phyloP scores from a whole-genome alignment of 2,113 vertebrate genomes.

The Gambusia holbrooki region DNA sequence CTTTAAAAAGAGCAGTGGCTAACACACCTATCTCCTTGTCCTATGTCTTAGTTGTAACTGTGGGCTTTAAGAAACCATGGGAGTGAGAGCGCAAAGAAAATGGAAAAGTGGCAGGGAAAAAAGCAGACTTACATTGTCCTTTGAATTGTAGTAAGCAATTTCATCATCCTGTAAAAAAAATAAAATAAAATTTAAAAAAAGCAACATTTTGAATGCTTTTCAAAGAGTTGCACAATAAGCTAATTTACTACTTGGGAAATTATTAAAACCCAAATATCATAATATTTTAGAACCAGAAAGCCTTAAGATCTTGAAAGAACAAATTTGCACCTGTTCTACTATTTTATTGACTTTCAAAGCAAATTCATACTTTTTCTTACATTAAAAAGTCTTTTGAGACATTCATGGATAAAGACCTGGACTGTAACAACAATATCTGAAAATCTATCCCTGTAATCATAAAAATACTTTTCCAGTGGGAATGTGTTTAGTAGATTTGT shows the following conservation, averaged over 20 bases:
- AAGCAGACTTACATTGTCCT: slow-evolving; percentile 89
- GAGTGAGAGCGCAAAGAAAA: slow-evolving; percentile 14
- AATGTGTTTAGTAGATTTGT: not conserved
- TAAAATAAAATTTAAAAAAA: slow-evolving; percentile 24
- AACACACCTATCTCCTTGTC: slow-evolving; percentile 14
- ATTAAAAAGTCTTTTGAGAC: not conserved
- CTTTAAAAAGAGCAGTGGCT: slow-evolving; percentile 20
- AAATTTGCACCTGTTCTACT: not conserved
- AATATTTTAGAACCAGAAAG: not conserved
- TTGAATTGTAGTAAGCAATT: slow-evolving; percentile 96
- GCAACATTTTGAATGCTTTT: slow-evolving; percentile 24
- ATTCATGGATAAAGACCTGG: not conserved
- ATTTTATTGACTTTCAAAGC: not conserved
- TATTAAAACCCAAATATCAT: not conserved
- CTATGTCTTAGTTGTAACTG: slow-evolving; percentile 24
- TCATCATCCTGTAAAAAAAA: slow-evolving; percentile 84
- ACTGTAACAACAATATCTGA: not conserved
- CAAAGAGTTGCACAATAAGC: slow-evolving; percentile 15
- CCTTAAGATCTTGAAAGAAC: not conserved
- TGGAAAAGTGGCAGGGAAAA: not conserved
- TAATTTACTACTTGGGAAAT: slow-evolving; percentile 13
- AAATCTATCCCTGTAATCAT: not conserved
- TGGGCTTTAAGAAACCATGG: slow-evolving; percentile 12
- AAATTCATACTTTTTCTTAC: not conserved
- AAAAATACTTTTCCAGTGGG: not conserved